These are phyloP conservation scores for Heliothis peltigera DNA, from an alignment of 2,888 invertebrate genomes.

Conservation along the genomic window DNA sequence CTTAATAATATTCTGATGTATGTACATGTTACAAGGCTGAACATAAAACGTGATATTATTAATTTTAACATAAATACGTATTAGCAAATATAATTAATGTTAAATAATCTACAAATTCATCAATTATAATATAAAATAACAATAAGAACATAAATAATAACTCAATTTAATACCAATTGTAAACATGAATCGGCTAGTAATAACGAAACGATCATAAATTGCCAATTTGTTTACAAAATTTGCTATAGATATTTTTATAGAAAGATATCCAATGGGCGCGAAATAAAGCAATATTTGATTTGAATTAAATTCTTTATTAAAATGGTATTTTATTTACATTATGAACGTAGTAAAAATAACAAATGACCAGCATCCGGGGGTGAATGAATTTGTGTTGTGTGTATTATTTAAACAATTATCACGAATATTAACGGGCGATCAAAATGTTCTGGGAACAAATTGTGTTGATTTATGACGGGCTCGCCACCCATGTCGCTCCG, in stretches of 20 bases:
- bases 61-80: slow-evolving; percentile 2
- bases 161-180: slow-evolving; percentile 43
- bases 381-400: slow-evolving; percentile 59
- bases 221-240: slow-evolving; percentile 48
- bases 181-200: slow-evolving; percentile 46
- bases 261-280: slow-evolving; percentile 27
- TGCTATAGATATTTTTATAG: slow-evolving; percentile 32
- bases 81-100: slow-evolving; percentile 5
- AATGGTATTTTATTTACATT: slow-evolving; percentile 29
- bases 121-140: slow-evolving; percentile 15
- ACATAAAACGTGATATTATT: not conserved
- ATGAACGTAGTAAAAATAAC: slow-evolving; percentile 46
- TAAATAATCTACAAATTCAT: slow-evolving; percentile 16
- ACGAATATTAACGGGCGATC: slow-evolving; percentile 70
- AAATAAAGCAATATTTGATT: slow-evolving; percentile 33
- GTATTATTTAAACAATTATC: slow-evolving; percentile 74
- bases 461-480: slow-evolving; percentile 80
- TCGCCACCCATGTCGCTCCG: slow-evolving; percentile 81
- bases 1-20: not conserved
- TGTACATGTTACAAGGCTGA: not conserved
- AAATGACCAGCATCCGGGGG: slow-evolving; percentile 63
- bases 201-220: slow-evolving; percentile 41
- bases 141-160: slow-evolving; percentile 35
- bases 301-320: slow-evolving; percentile 23
- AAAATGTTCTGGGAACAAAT: slow-evolving; percentile 82